Conservation (phyloP, 2,888 invertebrate species). For the Dysmachus trigonus region DNA sequence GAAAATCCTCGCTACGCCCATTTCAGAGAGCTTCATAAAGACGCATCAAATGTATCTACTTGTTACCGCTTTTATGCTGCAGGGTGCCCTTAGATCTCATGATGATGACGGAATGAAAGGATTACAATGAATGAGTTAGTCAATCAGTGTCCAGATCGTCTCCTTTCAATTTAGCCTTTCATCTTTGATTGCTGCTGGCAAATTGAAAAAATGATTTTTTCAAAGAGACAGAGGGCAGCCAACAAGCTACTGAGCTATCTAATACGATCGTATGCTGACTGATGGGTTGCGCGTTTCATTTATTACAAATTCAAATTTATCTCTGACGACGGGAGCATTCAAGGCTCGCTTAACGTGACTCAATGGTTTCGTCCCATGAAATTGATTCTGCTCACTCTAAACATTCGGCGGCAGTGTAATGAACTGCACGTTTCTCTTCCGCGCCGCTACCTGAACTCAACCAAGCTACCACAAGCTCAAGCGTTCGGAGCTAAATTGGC, state of each 20-base stretch:
- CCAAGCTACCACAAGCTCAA: neutral
- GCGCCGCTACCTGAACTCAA: conserved; percentile 24
- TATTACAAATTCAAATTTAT: conserved; percentile 35
- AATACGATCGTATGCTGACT: conserved; percentile 31
- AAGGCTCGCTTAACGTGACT: conserved; percentile 11
- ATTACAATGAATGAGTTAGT: conserved; percentile 30
- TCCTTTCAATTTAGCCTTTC: conserved; percentile 10
- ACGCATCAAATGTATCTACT: neutral
- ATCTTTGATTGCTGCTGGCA: conserved; percentile 19
- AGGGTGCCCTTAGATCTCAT: neutral
- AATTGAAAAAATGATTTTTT: conserved; percentile 4
- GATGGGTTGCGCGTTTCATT: conserved; percentile 27
- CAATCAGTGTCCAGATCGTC: conserved; percentile 24
- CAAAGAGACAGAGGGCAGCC: conserved; percentile 16
- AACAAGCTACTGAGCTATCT: conserved; percentile 13
- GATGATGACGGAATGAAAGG: conserved; percentile 19
- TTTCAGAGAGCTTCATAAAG: neutral
- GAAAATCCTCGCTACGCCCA: too few species aligned
- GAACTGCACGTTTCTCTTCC: conserved; percentile 42
- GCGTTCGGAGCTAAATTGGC: conserved; percentile 3
- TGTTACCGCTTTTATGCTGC: neutral
- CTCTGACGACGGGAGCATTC: neutral
- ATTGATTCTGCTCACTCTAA: conserved; percentile 45
- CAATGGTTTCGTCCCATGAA: conserved; percentile 38
- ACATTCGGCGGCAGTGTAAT: conserved; percentile 34